Conservation (phyloP, 2,888 invertebrate species). For the Cheilosia scutellata region DNA sequence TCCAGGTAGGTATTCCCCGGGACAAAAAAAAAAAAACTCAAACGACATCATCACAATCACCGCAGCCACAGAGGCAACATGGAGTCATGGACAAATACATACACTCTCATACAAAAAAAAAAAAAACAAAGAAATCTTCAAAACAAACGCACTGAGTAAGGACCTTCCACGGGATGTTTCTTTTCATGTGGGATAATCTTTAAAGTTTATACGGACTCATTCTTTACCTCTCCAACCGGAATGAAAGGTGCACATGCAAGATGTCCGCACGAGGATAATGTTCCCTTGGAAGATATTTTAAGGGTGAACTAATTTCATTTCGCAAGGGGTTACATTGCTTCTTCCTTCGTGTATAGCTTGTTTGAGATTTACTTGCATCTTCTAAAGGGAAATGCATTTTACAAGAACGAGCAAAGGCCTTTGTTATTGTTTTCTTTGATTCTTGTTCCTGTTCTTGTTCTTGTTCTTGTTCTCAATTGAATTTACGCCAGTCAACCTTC, state of each 20-base stretch:
- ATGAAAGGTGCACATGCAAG: slow-evolving; percentile 37
- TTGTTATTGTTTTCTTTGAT: slow-evolving; percentile 28
- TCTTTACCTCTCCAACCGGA: background rate
- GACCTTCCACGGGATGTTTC: slow-evolving; percentile 22
- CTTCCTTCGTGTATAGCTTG: background rate
- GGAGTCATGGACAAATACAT: slow-evolving; percentile 2
- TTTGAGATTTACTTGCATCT: slow-evolving; percentile 17
- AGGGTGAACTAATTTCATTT: slow-evolving; percentile 51
- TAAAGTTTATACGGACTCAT: background rate
- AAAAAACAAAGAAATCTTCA: slow-evolving; percentile 2
- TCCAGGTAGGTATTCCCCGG: slow-evolving; percentile 28
- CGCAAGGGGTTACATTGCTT: slow-evolving; percentile 9
- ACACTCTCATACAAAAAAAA: background rate
- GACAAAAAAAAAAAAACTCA: background rate
- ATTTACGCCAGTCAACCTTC: slow-evolving; percentile 28
- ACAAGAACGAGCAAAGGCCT: slow-evolving; percentile 14
- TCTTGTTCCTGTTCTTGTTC: slow-evolving; percentile 24
- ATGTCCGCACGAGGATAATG: slow-evolving; percentile 15
- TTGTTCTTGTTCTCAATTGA: slow-evolving; percentile 23
- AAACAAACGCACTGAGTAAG: slow-evolving; percentile 36
- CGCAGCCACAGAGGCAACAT: slow-evolving; percentile 7
- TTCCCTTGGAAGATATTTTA: slow-evolving; percentile 2
- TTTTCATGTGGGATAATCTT: slow-evolving; percentile 27
- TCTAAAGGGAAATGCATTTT: slow-evolving; percentile 10
- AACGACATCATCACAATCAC: slow-evolving; percentile 24